Evolutionary conservation across 2,113 vertebrate genomes (phyloP), one percentile per base, ranked within the genome.

Genomic region (Podilymbus podiceps): DNA sequence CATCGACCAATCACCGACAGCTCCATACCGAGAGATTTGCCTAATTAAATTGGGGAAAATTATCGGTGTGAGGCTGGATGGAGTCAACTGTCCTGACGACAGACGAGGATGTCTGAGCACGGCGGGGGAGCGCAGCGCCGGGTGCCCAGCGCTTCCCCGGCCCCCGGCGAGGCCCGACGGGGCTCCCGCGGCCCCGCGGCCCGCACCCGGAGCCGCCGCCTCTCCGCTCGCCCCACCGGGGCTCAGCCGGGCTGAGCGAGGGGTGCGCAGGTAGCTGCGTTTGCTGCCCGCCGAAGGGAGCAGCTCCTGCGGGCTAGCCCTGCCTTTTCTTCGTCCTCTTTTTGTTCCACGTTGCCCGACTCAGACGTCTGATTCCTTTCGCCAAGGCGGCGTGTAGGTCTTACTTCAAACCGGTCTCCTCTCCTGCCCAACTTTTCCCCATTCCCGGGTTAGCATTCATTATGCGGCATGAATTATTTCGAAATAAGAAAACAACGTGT

Each of bases 31-130:
- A 53, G 81, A 93, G 68, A 90, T 94, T 89, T 90, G 56, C 75
- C 85, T 95, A 94, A 97, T 96, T 95, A 96, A 96, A 95, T 87
- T 56, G 81, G 76, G 76, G 35, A 20, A 93, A 94, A 95, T 88
- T 27, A 88, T 80, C 50, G 59, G 83, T 76, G 76, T 93, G 86
- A 91, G 60, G 67, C 24, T 86, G 59, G 75, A 88, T 58, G 66
- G 66, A 88, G 87, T 71, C 72, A 76, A 75, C 83, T 55, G 63
- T 68, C 80, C 78, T 80, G 76, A 35, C 46, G 60, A 77, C 71
- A 75, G 67, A 44, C 15, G 38, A 50, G 33, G 80, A 59, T 20
- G 71, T 4, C 46, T 68, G 81, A 76, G 71, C 67, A 59, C 33
- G 2, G 35, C 76, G 30, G 46, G n/a, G 47, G 74, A 46, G 59